phyloP scores from a whole-genome alignment of 1,140 invertebrate species.

The Caenorhabditis briggsae region DNA sequence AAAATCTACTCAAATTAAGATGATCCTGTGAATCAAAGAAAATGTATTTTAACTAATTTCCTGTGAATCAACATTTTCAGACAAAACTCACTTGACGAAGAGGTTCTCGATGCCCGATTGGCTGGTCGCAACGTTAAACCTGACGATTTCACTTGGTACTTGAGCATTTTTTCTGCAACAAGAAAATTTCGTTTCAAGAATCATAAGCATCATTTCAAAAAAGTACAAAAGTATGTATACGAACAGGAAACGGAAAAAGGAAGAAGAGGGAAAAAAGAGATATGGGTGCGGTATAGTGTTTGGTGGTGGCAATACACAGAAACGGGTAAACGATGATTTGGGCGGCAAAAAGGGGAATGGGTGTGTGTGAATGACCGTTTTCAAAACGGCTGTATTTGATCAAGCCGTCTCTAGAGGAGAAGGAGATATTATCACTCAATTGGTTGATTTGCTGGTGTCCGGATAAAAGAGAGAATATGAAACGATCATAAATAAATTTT shows the following conservation, averaged over 20 bases:
- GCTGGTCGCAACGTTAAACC: conserved; percentile 6
- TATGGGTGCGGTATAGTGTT: conserved; percentile 28
- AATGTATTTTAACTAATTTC: no score
- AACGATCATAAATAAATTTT: conserved; percentile 19
- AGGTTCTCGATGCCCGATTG: conserved; percentile 32
- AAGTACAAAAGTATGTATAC: conserved; percentile 34
- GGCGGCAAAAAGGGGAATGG: background rate
- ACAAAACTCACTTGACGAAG: conserved; percentile 39
- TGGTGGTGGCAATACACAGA: conserved; percentile 23
- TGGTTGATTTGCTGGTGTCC: background rate
- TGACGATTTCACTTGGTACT: conserved; percentile 44
- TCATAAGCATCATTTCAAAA: background rate
- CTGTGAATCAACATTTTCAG: background rate
- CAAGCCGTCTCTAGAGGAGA: conserved; percentile 23
- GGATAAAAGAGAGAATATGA: background rate
- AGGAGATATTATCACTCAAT: background rate
- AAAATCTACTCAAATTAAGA: background rate
- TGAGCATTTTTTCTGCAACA: conserved; percentile 39
- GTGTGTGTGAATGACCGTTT: conserved; percentile 46
- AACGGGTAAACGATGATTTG: conserved; percentile 23
- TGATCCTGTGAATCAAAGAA: no score
- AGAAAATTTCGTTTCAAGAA: background rate
- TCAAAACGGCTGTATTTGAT: conserved; percentile 32
- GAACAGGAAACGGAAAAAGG: conserved; percentile 35
- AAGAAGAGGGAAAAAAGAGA: conserved; percentile 1